Evolutionary conservation across 37 sponge, comb jelly and placozoan species (phyloP).

Genomic region (Mnemiopsis leidyi): DNA sequence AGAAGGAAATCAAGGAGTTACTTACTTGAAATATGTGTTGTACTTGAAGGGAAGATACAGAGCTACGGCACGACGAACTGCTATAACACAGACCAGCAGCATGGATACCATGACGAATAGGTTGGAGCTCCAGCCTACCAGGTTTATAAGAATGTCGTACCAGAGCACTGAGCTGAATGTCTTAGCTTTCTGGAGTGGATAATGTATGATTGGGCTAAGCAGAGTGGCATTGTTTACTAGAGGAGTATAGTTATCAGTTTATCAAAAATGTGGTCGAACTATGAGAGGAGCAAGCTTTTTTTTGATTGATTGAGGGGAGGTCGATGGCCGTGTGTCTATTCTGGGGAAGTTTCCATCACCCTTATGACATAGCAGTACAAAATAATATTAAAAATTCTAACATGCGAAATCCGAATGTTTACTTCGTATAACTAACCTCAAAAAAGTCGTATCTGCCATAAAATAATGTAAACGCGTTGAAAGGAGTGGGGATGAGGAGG

Average conservation of each 20-base stretch:
- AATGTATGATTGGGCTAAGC: too few relatives aligned
- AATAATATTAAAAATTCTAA: too few relatives aligned
- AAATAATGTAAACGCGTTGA: background rate
- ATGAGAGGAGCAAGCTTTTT: too few relatives aligned
- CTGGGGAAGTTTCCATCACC: too few relatives aligned
- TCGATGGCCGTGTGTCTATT: too few relatives aligned
- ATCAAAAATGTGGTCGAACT: too few relatives aligned
- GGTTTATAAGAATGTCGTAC: background rate
- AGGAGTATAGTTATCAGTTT: too few relatives aligned
- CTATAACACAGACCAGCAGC: background rate
- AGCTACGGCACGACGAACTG: background rate
- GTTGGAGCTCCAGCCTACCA: slow-evolving; percentile 7
- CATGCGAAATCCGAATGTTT: too few relatives aligned
- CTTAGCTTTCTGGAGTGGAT: background rate
- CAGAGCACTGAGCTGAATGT: background rate
- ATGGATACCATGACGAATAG: slow-evolving; percentile 30
- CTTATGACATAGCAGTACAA: too few relatives aligned
- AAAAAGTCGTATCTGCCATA: background rate
- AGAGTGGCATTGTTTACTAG: too few relatives aligned
- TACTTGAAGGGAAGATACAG: slow-evolving; percentile 52
- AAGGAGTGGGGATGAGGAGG: slow-evolving; percentile 1
- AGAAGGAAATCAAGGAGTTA: too few relatives aligned
- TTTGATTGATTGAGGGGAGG: too few relatives aligned
- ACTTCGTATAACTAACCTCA: background rate
- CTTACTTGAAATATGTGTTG: slow-evolving; percentile 46